Conservation (phyloP, 2,888 invertebrate genomes). For the Neelides folsomi region DNA sequence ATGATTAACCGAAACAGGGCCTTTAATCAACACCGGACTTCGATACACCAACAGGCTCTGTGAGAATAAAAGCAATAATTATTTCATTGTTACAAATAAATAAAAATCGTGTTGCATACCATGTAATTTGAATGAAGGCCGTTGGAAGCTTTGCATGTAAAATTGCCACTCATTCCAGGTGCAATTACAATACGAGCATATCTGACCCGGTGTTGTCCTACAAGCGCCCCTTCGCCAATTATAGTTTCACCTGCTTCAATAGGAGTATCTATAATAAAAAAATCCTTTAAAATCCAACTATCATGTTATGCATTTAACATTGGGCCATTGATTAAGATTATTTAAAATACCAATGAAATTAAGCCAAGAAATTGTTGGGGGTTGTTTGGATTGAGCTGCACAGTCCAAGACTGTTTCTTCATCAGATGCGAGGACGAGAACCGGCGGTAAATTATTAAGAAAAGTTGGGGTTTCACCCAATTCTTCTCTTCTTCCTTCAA, state of each 20-base stretch:
- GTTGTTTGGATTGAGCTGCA: conserved; percentile 16
- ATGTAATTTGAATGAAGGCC: background rate
- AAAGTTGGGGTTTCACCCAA: conserved; percentile 20
- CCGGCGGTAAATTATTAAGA: conserved; percentile 9
- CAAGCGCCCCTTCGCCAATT: background rate
- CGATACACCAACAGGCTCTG: background rate
- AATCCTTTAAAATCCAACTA: too few relatives aligned
- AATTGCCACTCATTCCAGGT: too few relatives aligned
- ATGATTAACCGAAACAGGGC: background rate
- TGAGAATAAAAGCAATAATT: background rate
- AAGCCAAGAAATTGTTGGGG: conserved; percentile 22
- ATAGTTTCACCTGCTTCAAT: background rate
- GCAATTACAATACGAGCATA: too few relatives aligned
- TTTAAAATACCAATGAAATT: conserved; percentile 10
- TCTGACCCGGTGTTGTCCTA: too few relatives aligned
- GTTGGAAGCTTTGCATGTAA: background rate
- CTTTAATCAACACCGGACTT: background rate
- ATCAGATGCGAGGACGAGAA: conserved; percentile 17
- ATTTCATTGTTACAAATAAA: background rate
- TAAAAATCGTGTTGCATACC: too few relatives aligned
- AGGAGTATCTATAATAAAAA: background rate
- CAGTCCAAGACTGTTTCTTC: conserved; percentile 22
- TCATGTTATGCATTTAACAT: too few relatives aligned
- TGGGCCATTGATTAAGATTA: conserved; percentile 4
- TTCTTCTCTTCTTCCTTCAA: conserved; percentile 13